phyloP scores from a whole-genome alignment of 2,797 vertebrate species.

The Gadopsis marmoratus region DNA sequence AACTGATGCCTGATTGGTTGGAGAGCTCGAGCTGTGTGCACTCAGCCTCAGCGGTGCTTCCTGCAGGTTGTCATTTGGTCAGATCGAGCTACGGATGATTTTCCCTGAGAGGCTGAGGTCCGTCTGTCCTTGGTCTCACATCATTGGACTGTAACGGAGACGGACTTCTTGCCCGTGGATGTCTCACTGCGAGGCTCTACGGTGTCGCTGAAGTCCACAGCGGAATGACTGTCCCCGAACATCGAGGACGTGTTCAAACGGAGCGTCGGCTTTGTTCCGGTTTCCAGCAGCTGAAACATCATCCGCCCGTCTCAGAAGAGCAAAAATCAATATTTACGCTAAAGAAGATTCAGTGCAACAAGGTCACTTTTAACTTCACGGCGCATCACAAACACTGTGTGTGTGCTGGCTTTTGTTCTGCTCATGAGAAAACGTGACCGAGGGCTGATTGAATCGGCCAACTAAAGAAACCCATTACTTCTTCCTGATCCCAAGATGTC shows the following conservation, averaged over 20 bases:
- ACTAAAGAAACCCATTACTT: neutral
- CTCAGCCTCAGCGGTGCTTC: neutral
- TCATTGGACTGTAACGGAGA: constrained; percentile 30
- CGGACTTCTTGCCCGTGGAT: neutral
- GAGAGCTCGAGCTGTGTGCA: neutral
- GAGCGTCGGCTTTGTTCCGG: neutral
- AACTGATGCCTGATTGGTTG: constrained; percentile 42
- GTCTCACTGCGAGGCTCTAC: neutral
- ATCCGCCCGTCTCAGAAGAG: neutral
- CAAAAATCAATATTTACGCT: neutral
- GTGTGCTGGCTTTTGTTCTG: neutral
- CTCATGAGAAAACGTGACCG: too few species aligned
- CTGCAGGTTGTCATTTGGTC: constrained; percentile 51
- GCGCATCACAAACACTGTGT: neutral
- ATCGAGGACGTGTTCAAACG: neutral
- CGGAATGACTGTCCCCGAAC: neutral
- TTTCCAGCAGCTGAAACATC: neutral
- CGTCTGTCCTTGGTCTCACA: constrained; percentile 44
- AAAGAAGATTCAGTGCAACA: neutral
- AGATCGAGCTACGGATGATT: constrained; percentile 15
- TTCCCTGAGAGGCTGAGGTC: constrained; percentile 35
- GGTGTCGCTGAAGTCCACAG: neutral
- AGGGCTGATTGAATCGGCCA: neutral
- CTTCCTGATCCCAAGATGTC: neutral
- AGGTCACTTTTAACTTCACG: neutral